Evolutionary conservation across 2,888 invertebrate genomes (phyloP), one percentile per base, ranked within the genome.

Genomic region (Tenthredo mesomela): DNA sequence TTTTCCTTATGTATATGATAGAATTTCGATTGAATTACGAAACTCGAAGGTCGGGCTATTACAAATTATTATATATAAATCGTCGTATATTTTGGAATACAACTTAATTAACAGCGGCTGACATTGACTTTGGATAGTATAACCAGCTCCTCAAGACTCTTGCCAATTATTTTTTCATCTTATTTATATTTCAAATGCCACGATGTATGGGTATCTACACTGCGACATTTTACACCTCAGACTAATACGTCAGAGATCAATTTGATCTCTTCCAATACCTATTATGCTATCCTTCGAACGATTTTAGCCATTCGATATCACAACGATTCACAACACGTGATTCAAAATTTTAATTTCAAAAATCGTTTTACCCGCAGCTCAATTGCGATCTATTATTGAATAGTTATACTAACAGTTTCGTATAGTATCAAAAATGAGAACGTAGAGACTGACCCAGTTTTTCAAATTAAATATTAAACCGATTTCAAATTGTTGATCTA

Each of bases 81-180:
- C 67, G 33, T 33, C 33, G 67, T 18, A 67, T 67, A 25, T 18
- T 18, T 9, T 15, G 12, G 33, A 67, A 67, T 18, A 67, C 5
- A 67, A 67, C 15, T 33, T 67, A 33, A 33, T 10, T 73, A 43
- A 25, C 9, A 15, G n/a, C n/a, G 10, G 21, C 43, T 43, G 73
- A 40, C 73, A 73, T 73, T 73, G 73, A 73, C 73, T 73, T 73
- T 73, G 73, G 73, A 43, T 43, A n/a, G n/a, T n/a, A 15, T 10
- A 12, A 10, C 21, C 21, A 40, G 70, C 40, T 71, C 43, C 21
- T 43, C 21, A 47, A 73, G 25, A 21, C 12, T 25, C 43, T 40
- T 40, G n/a, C 43, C 40, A 43, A 71, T 71, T 43, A 71, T 71
- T 43, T 71, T 71, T n/a, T 37, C 71, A 21, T 40, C 21, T 65